Base-by-base conservation (phyloP, 2,113 vertebrate species). In the Tretioscincus oriximinensis region DNA sequence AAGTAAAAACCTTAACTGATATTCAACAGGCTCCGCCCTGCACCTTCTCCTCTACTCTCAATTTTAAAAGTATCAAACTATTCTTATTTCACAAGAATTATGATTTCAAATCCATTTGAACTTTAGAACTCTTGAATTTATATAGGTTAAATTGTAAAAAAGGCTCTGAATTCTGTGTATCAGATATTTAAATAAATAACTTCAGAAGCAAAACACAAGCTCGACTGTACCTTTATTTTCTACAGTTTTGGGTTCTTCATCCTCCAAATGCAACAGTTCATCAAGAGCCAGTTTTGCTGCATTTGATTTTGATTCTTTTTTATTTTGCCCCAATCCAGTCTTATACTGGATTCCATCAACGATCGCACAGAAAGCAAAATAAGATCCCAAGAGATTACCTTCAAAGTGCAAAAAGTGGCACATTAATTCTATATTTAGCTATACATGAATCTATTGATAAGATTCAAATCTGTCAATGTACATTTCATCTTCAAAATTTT, bases 281-380 rank as follows among this genome's bases (percentile, higher is more conserved):
- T 95, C 90, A 77, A 99, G 94, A 87, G 98, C 98, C 20, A 98
- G 79, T 83, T 95, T 92, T 16, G 97, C 96, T 28, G 98, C 98
- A 86, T 94, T 96, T 65, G 86, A 86, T 81, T 94, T 96, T 60
- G 98, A 96, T 51, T 96, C 95, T 88, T 98, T 99, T 89, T 98
- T 99, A 76, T 90, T 98, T 82, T 35, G 89, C 26, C 98, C 98
- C 89, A 98, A 92, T 47, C 98, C 98, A 28, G 96, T 97, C 90
- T 95, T 96, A 87, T 98, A 97, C 60, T 94, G 77, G 80, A 97
- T 74, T 26, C 97, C 97, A 88, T 98, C 94, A 61, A 99, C 92
- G 87, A 99, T 92, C 74, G 96, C 98, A 93, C 97, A 97, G 84
- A 98, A 98, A 63, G 98, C 97, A 95, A 99, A 99, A 80, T 95